Conservation (phyloP, 2,113 vertebrate genomes). For the Martes martes region DNA sequence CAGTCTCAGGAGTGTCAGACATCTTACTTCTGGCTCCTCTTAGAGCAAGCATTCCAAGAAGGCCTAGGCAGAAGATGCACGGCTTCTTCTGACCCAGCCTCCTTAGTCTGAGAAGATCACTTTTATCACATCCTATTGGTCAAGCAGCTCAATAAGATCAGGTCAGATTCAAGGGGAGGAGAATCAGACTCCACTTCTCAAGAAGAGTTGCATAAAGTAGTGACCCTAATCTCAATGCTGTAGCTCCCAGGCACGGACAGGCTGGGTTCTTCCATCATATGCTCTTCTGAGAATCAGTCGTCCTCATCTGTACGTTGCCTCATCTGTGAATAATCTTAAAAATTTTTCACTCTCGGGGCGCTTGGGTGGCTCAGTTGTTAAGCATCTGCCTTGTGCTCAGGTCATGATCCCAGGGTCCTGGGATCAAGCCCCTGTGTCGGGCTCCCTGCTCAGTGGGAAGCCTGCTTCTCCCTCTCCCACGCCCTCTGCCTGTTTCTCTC, state of each 20-base stretch:
- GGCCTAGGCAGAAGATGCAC: background rate
- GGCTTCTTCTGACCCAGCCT: background rate
- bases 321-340: background rate
- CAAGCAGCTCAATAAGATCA: background rate
- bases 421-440: no score
- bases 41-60: background rate
- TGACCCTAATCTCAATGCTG: background rate
- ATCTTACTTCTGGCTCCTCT: background rate
- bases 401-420: no score
- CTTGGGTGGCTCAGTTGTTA: no score
- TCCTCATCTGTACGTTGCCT: background rate
- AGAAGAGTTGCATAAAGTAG: background rate
- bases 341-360: background rate
- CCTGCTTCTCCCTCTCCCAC: no score
- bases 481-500: no score
- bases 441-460: no score
- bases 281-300: background rate
- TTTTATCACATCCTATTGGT: background rate
- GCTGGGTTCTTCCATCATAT: background rate
- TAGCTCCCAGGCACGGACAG: background rate
- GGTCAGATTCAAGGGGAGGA: background rate
- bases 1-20: background rate
- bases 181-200: background rate
- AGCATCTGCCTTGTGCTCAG: no score
- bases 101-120: background rate